Base-by-base conservation (phyloP, 2,888 invertebrate species). In the Muscina levida region DNA sequence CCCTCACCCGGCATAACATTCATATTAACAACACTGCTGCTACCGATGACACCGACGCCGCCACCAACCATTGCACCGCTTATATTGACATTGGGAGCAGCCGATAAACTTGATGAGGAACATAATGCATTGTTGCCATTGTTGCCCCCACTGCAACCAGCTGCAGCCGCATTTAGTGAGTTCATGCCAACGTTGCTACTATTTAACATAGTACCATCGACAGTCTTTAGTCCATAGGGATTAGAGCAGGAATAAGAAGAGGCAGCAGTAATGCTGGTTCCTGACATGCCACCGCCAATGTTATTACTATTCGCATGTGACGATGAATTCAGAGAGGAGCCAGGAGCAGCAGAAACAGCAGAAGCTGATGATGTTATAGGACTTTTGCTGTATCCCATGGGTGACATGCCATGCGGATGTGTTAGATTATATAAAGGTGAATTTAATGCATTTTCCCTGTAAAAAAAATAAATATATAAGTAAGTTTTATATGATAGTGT, bases 1-100 rank as follows among this genome's bases (percentile, higher is more conserved):
- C 94, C 94, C 84, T 94, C 94, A 65, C 87, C 87, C 22, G 85
- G 84, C 71, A 84, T 75, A 71, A 82, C 81, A 68, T 84, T 84
- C 68, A 82, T 78, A 53, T 26, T 46, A 53, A 11, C 17, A 72
- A 31, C 51, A 19, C 82, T 83, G 70, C 84, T 82, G 70, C 84
- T 84, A 48, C 82, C 83, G 53, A 85, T 82, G 68, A 74, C 83
- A 15, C 78, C 83, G 44, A 79, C 70, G 44, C 51, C 72, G 46
- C 76, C 65, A 39, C 65, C 72, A 76, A 74, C 72, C 74, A 77
- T 81, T 81, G 77, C 77, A 77, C 81, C 77, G 81, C 71, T 72
- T 57, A 75, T 65, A 77, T 66, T 80, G 77, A 73, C 83, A 80
- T 83, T 83, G 82, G 84, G 74, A 79, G 81, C 80, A 84, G 83